phyloP scores from a whole-genome alignment of 2,113 vertebrate genomes.

The Poeciliopsis turrubarensis region DNA sequence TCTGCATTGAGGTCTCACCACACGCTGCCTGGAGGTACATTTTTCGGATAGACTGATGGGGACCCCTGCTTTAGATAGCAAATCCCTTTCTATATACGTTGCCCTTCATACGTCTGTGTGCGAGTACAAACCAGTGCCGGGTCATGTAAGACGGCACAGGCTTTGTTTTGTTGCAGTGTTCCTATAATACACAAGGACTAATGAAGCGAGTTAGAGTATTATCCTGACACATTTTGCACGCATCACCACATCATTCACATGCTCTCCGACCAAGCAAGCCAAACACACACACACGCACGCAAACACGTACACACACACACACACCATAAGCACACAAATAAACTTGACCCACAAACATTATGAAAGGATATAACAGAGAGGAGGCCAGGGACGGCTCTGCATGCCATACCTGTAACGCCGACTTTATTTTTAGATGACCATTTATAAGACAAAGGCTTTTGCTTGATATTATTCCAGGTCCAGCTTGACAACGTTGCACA shows the following conservation, averaged over 20 bases:
- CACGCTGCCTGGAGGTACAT: constrained; percentile 76
- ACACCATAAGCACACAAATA: constrained; percentile 6
- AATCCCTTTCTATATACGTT: constrained; percentile 59
- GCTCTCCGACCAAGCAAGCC: constrained; percentile 9
- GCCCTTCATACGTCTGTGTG: constrained; percentile 41
- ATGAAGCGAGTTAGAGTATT: constrained; percentile 31
- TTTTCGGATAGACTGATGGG: constrained; percentile 27
- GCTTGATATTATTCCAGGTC: constrained; percentile 41
- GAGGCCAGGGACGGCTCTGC: constrained; percentile 10
- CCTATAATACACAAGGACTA: constrained; percentile 19
- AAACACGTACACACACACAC: background rate
- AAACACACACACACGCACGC: background rate
- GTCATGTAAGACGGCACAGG: constrained; percentile 32
- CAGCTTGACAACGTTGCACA: constrained; percentile 14
- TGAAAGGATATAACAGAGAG: constrained; percentile 9
- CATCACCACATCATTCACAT: constrained; percentile 26
- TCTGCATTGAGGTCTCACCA: constrained; percentile 56
- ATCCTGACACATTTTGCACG: constrained; percentile 35
- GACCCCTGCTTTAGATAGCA: constrained; percentile 47
- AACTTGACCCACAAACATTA: constrained; percentile 9
- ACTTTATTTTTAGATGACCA: constrained; percentile 71
- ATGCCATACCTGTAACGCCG: constrained; percentile 60
- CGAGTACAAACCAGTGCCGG: constrained; percentile 34
- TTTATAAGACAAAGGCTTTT: constrained; percentile 61
- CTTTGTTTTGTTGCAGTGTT: constrained; percentile 30